Evolutionary conservation across 2,797 vertebrate genomes (phyloP).

Genomic region (Dendrocincla tyrannina): DNA sequence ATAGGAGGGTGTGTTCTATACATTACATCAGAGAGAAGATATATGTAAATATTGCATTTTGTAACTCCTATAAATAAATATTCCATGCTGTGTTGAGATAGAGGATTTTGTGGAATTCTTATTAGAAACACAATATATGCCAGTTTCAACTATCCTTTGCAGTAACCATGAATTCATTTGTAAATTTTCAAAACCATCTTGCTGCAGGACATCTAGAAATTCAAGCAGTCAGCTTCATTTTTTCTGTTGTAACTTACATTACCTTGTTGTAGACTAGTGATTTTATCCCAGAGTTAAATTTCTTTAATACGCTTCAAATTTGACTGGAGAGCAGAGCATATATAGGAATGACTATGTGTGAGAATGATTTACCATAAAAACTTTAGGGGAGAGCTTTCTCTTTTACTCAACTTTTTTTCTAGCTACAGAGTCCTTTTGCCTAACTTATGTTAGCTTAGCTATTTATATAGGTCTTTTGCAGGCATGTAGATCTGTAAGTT

Average conservation of each 20-base stretch:
- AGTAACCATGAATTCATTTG: background rate
- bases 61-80: background rate
- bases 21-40: background rate
- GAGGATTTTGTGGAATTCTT: background rate
- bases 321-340: background rate
- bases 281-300: background rate
- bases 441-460: background rate
- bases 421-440: background rate
- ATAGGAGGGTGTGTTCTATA: background rate
- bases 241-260: background rate
- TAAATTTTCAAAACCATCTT: background rate
- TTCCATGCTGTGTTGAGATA: background rate
- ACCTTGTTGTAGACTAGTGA: background rate
- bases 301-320: background rate
- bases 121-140: background rate
- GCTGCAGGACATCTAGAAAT: background rate
- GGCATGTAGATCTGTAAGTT: background rate
- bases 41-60: background rate
- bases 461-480: background rate
- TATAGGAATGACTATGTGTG: background rate
- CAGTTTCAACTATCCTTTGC: background rate
- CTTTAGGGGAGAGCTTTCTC: background rate
- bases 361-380: background rate
- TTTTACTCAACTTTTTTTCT: background rate
- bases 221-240: background rate